Percentiles rank a stretch among this genome's conserved stretches.
Conservation (phyloP, 2,888 invertebrate genomes). For the Lypha dubia region DNA sequence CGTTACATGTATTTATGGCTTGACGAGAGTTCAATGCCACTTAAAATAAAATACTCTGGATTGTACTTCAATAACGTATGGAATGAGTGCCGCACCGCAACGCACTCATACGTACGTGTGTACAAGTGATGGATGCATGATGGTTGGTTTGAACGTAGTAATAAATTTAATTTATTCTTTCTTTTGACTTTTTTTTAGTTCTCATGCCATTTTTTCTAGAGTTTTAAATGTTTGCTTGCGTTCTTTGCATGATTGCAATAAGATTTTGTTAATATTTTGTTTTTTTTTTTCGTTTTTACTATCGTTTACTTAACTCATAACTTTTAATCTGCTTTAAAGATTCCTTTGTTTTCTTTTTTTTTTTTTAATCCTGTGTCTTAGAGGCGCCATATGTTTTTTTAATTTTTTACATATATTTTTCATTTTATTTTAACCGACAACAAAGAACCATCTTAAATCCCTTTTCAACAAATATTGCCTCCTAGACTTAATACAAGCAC, state of each 20-base stretch:
- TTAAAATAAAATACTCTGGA: conserved; percentile 59
- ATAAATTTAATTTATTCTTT: conserved; percentile 57
- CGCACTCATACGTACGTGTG: neutral
- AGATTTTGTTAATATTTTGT: conserved; percentile 26
- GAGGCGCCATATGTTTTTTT: conserved; percentile 41
- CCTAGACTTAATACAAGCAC: conserved; percentile 43
- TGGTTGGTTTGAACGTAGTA: conserved; percentile 13
- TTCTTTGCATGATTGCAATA: conserved; percentile 34
- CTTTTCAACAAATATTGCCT: conserved; percentile 13
- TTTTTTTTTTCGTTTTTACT: neutral
- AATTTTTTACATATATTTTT: neutral
- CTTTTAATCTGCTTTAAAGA: conserved; percentile 23
- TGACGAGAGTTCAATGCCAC: conserved; percentile 71
- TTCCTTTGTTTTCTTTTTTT: conserved; percentile 45
- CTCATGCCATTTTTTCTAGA: conserved; percentile 11
- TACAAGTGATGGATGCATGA: conserved; percentile 19
- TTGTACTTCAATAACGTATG: conserved; percentile 22
- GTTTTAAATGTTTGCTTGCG: conserved; percentile 18
- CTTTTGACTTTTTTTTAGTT: conserved; percentile 33
- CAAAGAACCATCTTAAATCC: conserved; percentile 49
- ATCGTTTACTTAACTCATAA: conserved; percentile 22
- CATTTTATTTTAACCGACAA: conserved; percentile 26
- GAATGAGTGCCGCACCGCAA: neutral
- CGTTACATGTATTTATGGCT: conserved; percentile 55
- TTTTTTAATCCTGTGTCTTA: neutral